A percentile compares a stretch with the other conserved stretches of the same genome.
phyloP scores from a whole-genome alignment of 2,797 vertebrate genomes.

The Ispidina lecontei region DNA sequence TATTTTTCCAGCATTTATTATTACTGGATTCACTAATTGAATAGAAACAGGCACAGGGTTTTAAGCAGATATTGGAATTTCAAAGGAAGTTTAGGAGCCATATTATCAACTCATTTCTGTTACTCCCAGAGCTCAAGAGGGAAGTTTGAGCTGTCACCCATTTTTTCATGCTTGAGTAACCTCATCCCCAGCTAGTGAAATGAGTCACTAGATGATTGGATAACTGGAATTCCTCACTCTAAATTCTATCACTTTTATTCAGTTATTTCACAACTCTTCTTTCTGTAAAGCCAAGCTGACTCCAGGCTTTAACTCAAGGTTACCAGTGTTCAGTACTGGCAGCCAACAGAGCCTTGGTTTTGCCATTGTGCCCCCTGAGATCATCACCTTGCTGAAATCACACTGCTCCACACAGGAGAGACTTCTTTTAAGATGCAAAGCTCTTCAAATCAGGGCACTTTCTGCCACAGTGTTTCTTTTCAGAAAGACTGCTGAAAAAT shows the following conservation, averaged over 20 bases:
- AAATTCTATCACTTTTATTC: background rate
- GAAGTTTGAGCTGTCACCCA: conserved; percentile 12
- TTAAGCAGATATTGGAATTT: background rate
- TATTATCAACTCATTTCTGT: background rate
- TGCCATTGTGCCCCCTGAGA: background rate
- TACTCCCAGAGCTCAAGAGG: background rate
- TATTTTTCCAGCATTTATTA: too few species aligned
- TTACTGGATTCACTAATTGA: background rate
- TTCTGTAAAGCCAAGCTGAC: conserved; percentile 17
- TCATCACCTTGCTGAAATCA: background rate
- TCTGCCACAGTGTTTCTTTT: background rate
- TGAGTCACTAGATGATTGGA: conserved; percentile 20
- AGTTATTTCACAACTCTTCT: conserved; percentile 29
- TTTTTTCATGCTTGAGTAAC: background rate
- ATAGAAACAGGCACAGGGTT: background rate
- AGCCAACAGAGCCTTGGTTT: background rate
- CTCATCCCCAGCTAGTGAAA: background rate
- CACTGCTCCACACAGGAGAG: background rate
- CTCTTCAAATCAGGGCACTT: background rate
- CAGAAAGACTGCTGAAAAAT: background rate
- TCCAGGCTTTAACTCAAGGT: background rate
- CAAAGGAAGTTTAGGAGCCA: conserved; percentile 6
- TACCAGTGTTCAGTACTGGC: background rate
- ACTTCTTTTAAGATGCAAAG: background rate
- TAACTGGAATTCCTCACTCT: conserved; percentile 22